Evolutionary conservation across 2,797 vertebrate species (phyloP).

Genomic region (Otolemur crassicaudatus): DNA sequence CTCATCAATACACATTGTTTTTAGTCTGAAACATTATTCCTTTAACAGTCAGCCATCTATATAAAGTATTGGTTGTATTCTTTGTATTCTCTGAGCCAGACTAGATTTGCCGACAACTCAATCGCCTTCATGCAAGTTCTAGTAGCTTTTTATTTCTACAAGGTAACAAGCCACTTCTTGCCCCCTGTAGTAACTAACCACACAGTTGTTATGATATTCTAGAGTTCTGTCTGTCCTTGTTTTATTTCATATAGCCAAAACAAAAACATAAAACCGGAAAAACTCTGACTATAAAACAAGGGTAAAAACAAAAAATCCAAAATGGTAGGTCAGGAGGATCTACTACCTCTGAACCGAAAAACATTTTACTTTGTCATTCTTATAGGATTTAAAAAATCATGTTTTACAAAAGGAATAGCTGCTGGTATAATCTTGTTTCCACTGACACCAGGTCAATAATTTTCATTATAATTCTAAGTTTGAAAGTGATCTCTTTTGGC

Average conservation of each 20-base stretch:
- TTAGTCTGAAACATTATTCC: background rate
- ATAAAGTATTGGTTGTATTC: background rate
- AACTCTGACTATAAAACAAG: background rate
- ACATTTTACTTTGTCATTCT: background rate
- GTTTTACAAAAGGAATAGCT: background rate
- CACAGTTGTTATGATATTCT: background rate
- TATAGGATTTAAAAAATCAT: background rate
- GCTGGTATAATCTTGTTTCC: background rate
- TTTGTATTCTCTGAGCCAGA: background rate
- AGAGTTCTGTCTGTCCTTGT: background rate
- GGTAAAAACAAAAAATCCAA: background rate
- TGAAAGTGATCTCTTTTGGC: background rate
- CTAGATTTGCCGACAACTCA: background rate
- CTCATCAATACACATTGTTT: background rate
- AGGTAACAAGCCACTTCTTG: background rate
- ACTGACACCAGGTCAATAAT: constrained; percentile 20
- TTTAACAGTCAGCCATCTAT: background rate
- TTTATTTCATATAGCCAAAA: background rate
- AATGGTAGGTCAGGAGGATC: background rate
- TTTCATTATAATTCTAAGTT: constrained; percentile 17
- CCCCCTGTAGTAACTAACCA: background rate
- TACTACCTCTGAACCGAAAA: background rate
- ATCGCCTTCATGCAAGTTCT: background rate
- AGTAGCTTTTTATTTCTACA: background rate
- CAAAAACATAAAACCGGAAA: background rate